Conservation (phyloP, 2,113 vertebrate genomes). For the Aramus guarauna region DNA sequence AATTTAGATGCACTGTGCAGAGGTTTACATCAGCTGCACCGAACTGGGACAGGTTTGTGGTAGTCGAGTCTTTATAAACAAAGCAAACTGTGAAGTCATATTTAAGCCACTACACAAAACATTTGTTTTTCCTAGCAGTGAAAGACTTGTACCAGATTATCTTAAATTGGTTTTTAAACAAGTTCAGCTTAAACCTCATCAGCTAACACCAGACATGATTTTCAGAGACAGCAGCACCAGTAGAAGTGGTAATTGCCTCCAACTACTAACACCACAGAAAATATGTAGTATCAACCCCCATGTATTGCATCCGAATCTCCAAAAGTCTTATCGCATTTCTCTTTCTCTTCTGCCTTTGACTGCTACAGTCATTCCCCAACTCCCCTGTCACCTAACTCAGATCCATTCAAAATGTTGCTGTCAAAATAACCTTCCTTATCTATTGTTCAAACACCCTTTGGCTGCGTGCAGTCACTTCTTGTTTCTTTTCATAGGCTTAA, state of each 20-base stretch:
- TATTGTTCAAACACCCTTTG: slow-evolving; percentile 35
- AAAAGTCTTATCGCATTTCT: not conserved
- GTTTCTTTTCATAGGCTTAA: slow-evolving; percentile 41
- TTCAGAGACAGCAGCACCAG: not conserved
- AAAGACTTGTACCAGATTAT: not conserved
- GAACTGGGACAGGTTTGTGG: not conserved
- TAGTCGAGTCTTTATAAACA: not conserved
- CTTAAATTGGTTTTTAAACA: not conserved
- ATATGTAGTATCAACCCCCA: not conserved
- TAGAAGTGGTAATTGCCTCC: not conserved
- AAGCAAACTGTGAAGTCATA: not conserved
- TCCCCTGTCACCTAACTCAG: not conserved
- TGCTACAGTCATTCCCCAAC: not conserved
- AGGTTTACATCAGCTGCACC: not conserved
- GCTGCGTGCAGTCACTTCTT: not conserved
- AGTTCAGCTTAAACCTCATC: not conserved
- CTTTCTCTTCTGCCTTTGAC: not conserved
- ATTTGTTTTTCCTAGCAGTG: no score
- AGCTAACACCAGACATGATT: not conserved
- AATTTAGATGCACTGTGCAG: not conserved
- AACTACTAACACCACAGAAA: not conserved
- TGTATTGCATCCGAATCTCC: not conserved
- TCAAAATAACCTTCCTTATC: slow-evolving; percentile 58
- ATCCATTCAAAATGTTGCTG: slow-evolving; percentile 46
- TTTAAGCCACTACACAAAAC: not conserved